A percentile compares a stretch with the other conserved stretches of the same genome.
Conservation (phyloP, 1,140 invertebrate species). For the Drosophila dunni region DNA sequence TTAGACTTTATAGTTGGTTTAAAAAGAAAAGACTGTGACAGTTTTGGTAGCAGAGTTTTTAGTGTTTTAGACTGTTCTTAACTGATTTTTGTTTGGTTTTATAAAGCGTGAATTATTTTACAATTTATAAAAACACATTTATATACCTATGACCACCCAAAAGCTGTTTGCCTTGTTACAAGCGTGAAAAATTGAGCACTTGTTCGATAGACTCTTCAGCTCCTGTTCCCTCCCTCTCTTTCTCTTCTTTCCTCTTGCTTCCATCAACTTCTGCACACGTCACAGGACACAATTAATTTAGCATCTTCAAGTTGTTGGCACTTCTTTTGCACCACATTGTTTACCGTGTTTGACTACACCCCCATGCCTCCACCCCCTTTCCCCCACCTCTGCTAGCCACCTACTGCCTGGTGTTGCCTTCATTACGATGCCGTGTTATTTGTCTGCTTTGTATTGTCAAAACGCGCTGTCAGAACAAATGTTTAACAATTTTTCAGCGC, state of each 20-base stretch:
- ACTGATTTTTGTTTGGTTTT: too few species aligned
- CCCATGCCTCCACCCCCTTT: not conserved
- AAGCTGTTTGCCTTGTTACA: too few species aligned
- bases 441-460: constrained; percentile 77
- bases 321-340: not conserved
- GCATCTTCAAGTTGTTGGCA: constrained; percentile 5
- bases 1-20: too few species aligned
- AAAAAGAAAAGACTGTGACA: too few species aligned
- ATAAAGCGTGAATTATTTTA: too few species aligned
- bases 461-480: constrained; percentile 81
- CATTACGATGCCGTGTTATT: constrained; percentile 64
- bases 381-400: not conserved
- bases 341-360: constrained; percentile 4
- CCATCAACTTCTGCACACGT: constrained; percentile 46
- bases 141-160: too few species aligned
- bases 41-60: too few species aligned
- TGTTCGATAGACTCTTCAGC: too few species aligned
- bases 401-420: constrained; percentile 11
- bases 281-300: constrained; percentile 70
- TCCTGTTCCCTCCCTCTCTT: not conserved
- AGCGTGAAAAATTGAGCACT: too few species aligned
- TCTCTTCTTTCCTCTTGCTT: not conserved
- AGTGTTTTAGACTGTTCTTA: too few species aligned
- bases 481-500: constrained; percentile 78
- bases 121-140: too few species aligned